These are phyloP conservation scores for Tupaia tana DNA, from an alignment of 2,113 vertebrate species.

Conservation along the genomic window DNA sequence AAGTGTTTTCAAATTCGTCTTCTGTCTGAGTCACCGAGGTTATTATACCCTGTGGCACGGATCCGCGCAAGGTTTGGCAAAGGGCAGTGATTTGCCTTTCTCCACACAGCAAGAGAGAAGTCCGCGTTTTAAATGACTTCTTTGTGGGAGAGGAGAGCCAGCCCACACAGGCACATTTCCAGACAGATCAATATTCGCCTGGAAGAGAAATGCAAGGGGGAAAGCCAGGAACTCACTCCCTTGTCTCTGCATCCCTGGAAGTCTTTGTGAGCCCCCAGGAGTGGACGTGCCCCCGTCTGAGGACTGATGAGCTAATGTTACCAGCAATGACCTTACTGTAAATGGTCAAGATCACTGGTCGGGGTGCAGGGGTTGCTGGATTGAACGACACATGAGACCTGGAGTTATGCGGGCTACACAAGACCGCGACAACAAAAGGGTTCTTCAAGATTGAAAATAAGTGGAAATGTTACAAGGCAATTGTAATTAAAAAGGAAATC, in stretches of 20 bases:
- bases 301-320: not conserved
- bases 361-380: not conserved
- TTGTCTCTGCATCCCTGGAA: not conserved
- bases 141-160: not conserved
- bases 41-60: no score
- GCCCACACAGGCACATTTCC: not conserved
- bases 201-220: accelerated
- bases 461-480: not conserved
- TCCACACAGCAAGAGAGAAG: not conserved
- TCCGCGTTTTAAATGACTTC: no score
- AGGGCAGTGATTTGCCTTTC: not conserved
- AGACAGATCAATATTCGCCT: accelerated
- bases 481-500: not conserved
- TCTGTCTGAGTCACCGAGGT: not conserved
- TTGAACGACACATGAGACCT: not conserved
- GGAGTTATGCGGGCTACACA: not conserved
- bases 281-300: not conserved
- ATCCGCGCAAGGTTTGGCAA: not conserved
- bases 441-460: not conserved
- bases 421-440: not conserved
- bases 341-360: not conserved
- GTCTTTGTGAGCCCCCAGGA: not conserved
- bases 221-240: not conserved
- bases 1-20: not conserved
- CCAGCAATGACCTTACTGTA: not conserved